These are phyloP conservation scores for Drosophila littoralis DNA, from an alignment of 1,140 invertebrate species.

Conservation along the genomic window DNA sequence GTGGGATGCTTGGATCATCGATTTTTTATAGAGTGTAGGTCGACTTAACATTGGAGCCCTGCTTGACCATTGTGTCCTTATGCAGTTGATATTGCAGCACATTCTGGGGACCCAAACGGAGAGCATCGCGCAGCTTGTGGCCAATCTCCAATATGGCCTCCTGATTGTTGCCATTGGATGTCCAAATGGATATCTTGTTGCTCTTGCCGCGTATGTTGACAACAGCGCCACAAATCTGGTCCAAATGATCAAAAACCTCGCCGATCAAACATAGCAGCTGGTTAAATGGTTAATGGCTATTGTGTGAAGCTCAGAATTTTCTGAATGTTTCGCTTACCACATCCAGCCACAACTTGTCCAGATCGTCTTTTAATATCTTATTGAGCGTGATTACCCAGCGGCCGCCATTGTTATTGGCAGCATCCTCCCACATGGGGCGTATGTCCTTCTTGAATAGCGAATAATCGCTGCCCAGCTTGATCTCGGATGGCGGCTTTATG, in stretches of 20 bases:
- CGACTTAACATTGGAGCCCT: slow-evolving; percentile 93
- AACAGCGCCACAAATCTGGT: slow-evolving; percentile 97
- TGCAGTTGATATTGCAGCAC: slow-evolving; percentile 92
- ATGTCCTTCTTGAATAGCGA: slow-evolving; percentile 98
- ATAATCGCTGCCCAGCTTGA: slow-evolving; percentile 96
- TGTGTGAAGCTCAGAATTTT: background rate
- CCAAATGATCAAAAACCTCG: slow-evolving; percentile 96
- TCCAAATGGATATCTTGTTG: slow-evolving; percentile 98
- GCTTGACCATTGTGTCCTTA: slow-evolving; percentile 94
- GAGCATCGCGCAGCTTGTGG: slow-evolving; percentile 93
- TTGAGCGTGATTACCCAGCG: slow-evolving; percentile 97
- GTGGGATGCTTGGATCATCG: background rate
- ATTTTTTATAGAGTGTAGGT: slow-evolving; percentile 90
- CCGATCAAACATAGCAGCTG: slow-evolving; percentile 96
- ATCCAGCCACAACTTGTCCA: slow-evolving; percentile 98
- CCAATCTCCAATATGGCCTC: slow-evolving; percentile 93
- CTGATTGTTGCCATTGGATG: slow-evolving; percentile 91
- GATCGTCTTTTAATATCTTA: slow-evolving; percentile 93
- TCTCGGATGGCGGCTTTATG: slow-evolving; percentile 96
- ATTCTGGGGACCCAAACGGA: slow-evolving; percentile 86
- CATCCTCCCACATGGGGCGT: slow-evolving; percentile 99
- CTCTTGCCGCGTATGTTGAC: slow-evolving; percentile 95
- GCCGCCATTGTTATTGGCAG: slow-evolving; percentile 93
- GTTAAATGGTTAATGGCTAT: background rate
- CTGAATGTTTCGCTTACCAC: slow-evolving; percentile 88